These are phyloP conservation scores for Drosophila grimshawi DNA, from an alignment of 1,140 invertebrate species.

Conservation along the genomic window DNA sequence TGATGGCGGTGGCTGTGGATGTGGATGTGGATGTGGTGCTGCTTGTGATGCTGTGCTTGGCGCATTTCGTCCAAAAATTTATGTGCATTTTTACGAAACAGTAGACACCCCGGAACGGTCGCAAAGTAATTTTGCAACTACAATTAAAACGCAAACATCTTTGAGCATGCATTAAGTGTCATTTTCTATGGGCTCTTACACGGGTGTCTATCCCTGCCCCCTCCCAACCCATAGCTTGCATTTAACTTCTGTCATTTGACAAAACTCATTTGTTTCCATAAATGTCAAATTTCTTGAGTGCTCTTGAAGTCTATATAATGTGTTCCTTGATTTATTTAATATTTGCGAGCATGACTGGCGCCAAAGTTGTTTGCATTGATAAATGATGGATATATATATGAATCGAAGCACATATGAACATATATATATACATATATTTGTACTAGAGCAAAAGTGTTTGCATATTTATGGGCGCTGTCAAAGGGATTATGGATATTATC, in stretches of 20 bases:
- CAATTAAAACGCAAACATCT: slow-evolving; percentile 72
- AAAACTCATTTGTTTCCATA: slow-evolving; percentile 74
- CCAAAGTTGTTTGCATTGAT: slow-evolving; percentile 43
- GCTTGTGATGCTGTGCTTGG: slow-evolving; percentile 13
- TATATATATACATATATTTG: not conserved
- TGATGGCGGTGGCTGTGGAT: slow-evolving; percentile 2
- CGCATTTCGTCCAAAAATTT: slow-evolving; percentile 58
- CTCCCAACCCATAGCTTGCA: slow-evolving; percentile 1
- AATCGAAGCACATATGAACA: slow-evolving; percentile 10
- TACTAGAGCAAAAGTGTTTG: slow-evolving; percentile 25
- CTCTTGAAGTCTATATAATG: slow-evolving; percentile 69
- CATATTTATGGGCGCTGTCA: slow-evolving; percentile 50
- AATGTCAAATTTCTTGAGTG: slow-evolving; percentile 59
- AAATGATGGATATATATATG: slow-evolving; percentile 37
- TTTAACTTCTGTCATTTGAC: slow-evolving; percentile 46
- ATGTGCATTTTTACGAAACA: slow-evolving; percentile 61
- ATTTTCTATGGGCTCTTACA: not conserved
- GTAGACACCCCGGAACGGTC: slow-evolving; percentile 65
- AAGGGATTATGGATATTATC: slow-evolving; percentile 42
- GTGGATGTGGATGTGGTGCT: too few relatives aligned
- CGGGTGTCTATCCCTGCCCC: slow-evolving; percentile 11
- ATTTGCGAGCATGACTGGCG: slow-evolving; percentile 50
- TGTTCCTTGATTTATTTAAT: slow-evolving; percentile 70
- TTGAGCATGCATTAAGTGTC: slow-evolving; percentile 14
- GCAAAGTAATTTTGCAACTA: slow-evolving; percentile 63